These are phyloP conservation scores for Sebastes trivittatus DNA, from an alignment of 2,797 vertebrate species.

Conservation along the genomic window DNA sequence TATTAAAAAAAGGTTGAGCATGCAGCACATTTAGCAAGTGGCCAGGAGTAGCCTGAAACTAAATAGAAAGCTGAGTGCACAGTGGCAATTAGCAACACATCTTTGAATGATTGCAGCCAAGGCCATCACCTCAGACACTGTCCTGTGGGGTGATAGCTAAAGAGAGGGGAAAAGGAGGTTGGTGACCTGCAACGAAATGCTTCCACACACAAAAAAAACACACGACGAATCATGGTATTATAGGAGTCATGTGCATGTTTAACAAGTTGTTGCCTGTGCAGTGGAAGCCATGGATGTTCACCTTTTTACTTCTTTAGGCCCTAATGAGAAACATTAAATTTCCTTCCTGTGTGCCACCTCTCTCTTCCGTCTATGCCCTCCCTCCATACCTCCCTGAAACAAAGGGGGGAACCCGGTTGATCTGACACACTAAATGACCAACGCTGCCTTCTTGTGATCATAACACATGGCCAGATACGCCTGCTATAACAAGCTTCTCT, in stretches of 20 bases:
- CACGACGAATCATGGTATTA: constrained; percentile 1
- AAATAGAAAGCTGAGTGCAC: background rate
- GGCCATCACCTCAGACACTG: constrained; percentile 18
- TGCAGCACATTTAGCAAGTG: constrained; percentile 12
- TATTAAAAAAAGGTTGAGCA: constrained; percentile 45
- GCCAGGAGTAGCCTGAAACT: background rate
- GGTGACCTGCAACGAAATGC: background rate
- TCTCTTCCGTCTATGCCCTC: constrained; percentile 9
- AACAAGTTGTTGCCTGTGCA: constrained; percentile 42
- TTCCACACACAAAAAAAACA: background rate
- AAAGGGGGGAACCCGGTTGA: background rate
- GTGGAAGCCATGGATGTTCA: constrained; percentile 5
- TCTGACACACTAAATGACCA: constrained; percentile 1
- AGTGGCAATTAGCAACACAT: constrained; percentile 1
- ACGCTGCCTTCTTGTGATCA: background rate
- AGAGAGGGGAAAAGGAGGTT: background rate
- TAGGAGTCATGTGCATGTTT: constrained; percentile 26
- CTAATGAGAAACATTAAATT: constrained; percentile 60
- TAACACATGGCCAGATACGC: background rate
- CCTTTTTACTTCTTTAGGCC: constrained; percentile 24
- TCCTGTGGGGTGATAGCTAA: constrained; percentile 4
- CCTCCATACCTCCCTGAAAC: background rate
- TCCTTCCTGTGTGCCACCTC: constrained; percentile 54
- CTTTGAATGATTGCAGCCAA: constrained; percentile 32
- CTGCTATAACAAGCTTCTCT: background rate